Base-by-base conservation (phyloP, 1,140 invertebrate species). In the Oryctes rhinoceros region DNA sequence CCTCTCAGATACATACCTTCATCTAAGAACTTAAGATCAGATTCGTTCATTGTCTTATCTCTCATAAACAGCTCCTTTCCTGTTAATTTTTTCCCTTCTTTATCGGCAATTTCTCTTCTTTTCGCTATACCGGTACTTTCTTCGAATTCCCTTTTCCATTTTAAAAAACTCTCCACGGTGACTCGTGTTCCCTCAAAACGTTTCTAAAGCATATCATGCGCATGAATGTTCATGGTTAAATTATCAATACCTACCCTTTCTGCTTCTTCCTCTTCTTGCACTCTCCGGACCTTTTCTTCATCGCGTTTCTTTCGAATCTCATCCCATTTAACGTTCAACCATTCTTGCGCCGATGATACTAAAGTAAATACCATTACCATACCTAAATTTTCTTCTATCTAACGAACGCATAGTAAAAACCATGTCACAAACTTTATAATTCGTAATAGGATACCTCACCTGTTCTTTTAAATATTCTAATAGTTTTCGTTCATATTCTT, bases 341-440 rank as follows among this genome's bases (percentile, higher is more conserved):
- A 97, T 88, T 99, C 98, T 88, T 97, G 94, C 6, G 96, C 94
- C 76, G 94, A 92, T 67, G 96, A 97, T 3, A 99, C 97, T 84
- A 99, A 88, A 35, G 97, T 98, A 87, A 99, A 99, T 37, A 99
- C 92, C 97, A 99, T 98, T 13, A 97, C 97, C 94, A 97, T 99
- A 3, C 98, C 98, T 80, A 98, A 84, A 90, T 98, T 98, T 86
- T 97, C 96, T 81, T 94, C 89, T 79, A 92, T 94, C 94, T 95
- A 85, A 81, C 87, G 85, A 85, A 81, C 87, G 85, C 80, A 82
- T 15, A 7, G 39, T 71, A 79, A 71, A 47, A 44, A 71, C 2
- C 13, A 71, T 24, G 10, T 35, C 9, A 24, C 9, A 71, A 18
- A 67, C 67, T 79, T 71, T 15, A 67, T 47, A 13, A 11, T 39